phyloP scores from a whole-genome alignment of 1,140 invertebrate species.

The Dinothrombium tinctorium region DNA sequence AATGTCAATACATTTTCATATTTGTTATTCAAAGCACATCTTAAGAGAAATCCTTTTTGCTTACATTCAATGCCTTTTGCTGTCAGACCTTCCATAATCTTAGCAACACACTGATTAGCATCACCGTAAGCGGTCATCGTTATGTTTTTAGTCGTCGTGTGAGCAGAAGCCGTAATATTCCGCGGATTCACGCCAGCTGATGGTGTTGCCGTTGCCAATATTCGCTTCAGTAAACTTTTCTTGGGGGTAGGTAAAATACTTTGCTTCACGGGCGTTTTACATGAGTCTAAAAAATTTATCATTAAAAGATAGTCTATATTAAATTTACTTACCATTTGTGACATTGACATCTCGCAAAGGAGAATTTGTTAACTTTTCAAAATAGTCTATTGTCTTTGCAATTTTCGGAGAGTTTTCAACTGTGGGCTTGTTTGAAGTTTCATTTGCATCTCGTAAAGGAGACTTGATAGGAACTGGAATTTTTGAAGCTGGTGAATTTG shows the following conservation, averaged over 20 bases:
- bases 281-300: too few species aligned
- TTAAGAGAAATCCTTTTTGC: constrained; percentile 11
- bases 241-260: constrained; percentile 12
- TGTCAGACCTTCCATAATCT: constrained; percentile 6
- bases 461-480: too few species aligned
- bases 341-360: too few species aligned
- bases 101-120: constrained; percentile 9
- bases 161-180: neutral
- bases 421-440: too few species aligned
- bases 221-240: constrained; percentile 12
- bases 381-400: too few species aligned
- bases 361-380: too few species aligned
- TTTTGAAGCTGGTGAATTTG: too few species aligned
- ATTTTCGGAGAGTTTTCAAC: too few species aligned
- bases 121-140: constrained; percentile 10
- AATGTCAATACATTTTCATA: constrained; percentile 29
- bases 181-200: constrained; percentile 1
- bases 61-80: constrained; percentile 11
- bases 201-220: constrained; percentile 11
- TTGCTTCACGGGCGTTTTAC: too few species aligned
- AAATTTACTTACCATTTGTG: too few species aligned
- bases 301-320: too few species aligned
- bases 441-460: too few species aligned
- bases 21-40: constrained; percentile 6
- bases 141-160: constrained; percentile 8